Base-by-base conservation (phyloP, 2,888 invertebrate genomes). In the Ischnus inquisitorius region DNA sequence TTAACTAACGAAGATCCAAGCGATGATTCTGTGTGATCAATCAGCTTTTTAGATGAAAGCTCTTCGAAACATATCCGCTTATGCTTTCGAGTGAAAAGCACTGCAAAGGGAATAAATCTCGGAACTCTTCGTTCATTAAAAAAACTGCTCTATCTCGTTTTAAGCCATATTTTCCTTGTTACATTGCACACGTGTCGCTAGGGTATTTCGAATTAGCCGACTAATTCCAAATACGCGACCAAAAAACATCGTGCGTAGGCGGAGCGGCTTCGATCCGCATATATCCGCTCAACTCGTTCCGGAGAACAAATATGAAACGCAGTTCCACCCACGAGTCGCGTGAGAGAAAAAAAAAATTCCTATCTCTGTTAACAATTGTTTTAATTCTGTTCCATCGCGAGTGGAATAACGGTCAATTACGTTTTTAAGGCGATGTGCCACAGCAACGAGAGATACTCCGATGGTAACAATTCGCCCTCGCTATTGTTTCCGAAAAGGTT, bases 281-380 rank as follows among this genome's bases (percentile, higher is more conserved):
- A 34, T 34, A 34, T 34, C 34, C 16, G 8, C 51, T 19, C 54
- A 39, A 39, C 54, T 19, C 19, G 54, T 12, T 54, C 22, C 22
- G 0, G 1, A 54, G 14, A 41, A 51, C 51, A 71, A 39, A 19
- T 4, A 19, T 19, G 12, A 39, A 5, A n/a, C 51, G 54, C 19
- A 39, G 19, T 14, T 12, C 19, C 51, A 51, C 39, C 69, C 39
- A 71, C 54, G 54, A 71, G 16, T 5, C 0, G 54, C 2, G 39
- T 0, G 39, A 71, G 6, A 12, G 4, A 39, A 71, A 54, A 54
- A 69, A 68, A 46, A 6, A 14, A n/a, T 48, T 2, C 19, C 12
- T 41, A 10, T 57, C 69, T 16, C 6, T 71, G 19, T n/a, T 54
- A 14, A 39, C 39, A 54, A 71, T 54, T 54, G 54, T 39, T 39